Conservation (phyloP, 1,140 invertebrate species). For the Holcopasites calliopsidis region DNA sequence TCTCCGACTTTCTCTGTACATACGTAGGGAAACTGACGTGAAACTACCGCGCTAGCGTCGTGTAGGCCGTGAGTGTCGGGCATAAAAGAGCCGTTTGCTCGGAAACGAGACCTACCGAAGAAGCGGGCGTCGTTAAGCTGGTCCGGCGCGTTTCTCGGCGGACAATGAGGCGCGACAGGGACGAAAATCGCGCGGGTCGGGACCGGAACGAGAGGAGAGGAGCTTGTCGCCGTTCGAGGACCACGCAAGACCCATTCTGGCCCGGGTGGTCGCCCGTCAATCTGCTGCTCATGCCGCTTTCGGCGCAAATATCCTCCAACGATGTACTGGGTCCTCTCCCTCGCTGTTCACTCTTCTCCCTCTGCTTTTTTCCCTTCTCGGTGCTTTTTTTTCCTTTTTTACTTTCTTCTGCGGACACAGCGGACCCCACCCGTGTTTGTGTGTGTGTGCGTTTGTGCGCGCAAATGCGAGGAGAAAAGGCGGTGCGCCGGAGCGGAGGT, state of each 20-base stretch:
- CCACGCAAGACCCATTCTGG: constrained; percentile 60
- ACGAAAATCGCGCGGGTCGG: constrained; percentile 32
- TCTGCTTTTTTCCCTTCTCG: too few species aligned
- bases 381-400: neutral
- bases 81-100: constrained; percentile 60
- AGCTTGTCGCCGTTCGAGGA: constrained; percentile 60
- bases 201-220: constrained; percentile 28
- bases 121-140: constrained; percentile 53
- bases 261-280: constrained; percentile 70
- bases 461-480: constrained; percentile 5
- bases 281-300: constrained; percentile 68
- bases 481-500: constrained; percentile 10
- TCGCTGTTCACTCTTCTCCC: too few species aligned
- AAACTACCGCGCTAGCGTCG: neutral
- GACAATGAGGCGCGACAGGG: constrained; percentile 56
- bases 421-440: too few species aligned
- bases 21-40: neutral
- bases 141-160: constrained; percentile 50
- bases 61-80: constrained; percentile 38
- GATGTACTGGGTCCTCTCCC: constrained; percentile 60
- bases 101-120: constrained; percentile 62
- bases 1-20: neutral
- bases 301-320: constrained; percentile 67
- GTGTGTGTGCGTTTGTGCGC: too few species aligned
- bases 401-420: constrained; percentile 38